A percentile compares a stretch with the other conserved stretches of the same genome.
phyloP scores from a whole-genome alignment of 1,140 invertebrate species.

The Delia radicum region DNA sequence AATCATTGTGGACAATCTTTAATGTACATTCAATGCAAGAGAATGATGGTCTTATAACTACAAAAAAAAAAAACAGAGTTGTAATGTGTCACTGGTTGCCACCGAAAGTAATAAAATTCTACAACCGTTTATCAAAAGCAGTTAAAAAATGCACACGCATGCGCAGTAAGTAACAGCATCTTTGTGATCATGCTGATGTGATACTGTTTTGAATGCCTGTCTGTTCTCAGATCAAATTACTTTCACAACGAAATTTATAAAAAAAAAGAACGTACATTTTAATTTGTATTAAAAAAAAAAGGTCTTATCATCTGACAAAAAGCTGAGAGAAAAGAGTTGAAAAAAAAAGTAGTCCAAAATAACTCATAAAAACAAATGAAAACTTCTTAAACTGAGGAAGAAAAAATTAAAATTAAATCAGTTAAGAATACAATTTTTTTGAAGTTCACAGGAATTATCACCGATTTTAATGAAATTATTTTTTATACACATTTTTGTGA shows the following conservation, averaged over 20 bases:
- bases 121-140: neutral
- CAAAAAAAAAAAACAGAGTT: neutral
- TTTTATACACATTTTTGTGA: neutral
- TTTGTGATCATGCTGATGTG: constrained; percentile 5
- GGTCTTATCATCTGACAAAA: neutral
- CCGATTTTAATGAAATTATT: neutral
- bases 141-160: neutral
- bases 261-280: neutral
- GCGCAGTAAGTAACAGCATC: neutral
- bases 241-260: neutral
- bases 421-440: neutral
- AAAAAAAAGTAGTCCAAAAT: constrained; percentile 3
- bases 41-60: neutral
- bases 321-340: neutral
- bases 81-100: constrained; percentile 18
- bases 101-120: constrained; percentile 18
- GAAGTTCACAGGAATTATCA: constrained; percentile 18
- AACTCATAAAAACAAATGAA: constrained; percentile 21
- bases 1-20: neutral
- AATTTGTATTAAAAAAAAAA: neutral
- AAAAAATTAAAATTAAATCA: constrained; percentile 19
- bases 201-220: neutral
- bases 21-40: too few relatives aligned
- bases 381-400: constrained; percentile 2
- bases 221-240: neutral